A percentile compares a stretch with the other conserved stretches of the same genome.
phyloP scores from a whole-genome alignment of 2,113 vertebrate species.

The Cygnus buccinator region DNA sequence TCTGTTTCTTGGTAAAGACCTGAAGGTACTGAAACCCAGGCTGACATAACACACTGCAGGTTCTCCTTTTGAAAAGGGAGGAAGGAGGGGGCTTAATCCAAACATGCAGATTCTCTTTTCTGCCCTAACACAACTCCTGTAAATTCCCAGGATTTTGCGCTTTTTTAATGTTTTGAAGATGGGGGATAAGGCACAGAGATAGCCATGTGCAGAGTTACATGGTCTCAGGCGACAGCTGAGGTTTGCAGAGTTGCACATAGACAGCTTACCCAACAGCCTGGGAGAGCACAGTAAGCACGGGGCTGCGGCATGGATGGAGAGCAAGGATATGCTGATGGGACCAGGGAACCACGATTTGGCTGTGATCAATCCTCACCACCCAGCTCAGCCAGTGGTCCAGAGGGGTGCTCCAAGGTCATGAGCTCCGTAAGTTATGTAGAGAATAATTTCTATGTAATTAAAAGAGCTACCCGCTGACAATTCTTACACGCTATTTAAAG shows the following conservation, averaged over 20 bases:
- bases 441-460: neutral
- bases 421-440: slow-evolving; percentile 56
- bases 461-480: slow-evolving; percentile 37
- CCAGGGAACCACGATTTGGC: neutral
- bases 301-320: neutral
- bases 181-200: neutral
- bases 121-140: neutral
- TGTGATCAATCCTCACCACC: too few relatives aligned
- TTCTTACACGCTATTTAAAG: slow-evolving; percentile 67
- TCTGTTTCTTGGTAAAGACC: neutral
- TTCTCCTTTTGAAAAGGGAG: neutral
- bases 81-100: neutral
- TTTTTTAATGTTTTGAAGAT: neutral
- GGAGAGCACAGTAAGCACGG: neutral
- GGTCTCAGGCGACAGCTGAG: neutral
- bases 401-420: neutral
- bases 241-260: neutral
- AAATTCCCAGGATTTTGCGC: neutral
- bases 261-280: neutral
- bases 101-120: neutral
- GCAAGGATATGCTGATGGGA: neutral
- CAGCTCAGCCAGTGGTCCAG: neutral
- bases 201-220: neutral
- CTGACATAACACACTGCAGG: neutral
- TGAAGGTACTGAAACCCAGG: neutral